phyloP scores from a whole-genome alignment of 2,113 vertebrate species.

The Xerus inauris region DNA sequence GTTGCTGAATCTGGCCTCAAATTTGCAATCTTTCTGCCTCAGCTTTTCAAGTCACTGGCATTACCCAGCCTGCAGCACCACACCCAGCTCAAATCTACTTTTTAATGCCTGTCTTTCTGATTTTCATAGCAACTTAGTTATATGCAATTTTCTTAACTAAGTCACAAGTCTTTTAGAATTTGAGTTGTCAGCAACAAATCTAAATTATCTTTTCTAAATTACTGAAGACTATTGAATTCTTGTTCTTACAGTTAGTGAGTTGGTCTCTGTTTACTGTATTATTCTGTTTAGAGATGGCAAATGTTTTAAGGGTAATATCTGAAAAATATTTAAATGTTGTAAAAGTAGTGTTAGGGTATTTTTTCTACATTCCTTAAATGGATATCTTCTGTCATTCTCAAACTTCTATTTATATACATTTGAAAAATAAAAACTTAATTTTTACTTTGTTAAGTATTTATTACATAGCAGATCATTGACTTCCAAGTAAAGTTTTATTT shows the following conservation, averaged over 20 bases:
- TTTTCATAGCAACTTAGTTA: not conserved
- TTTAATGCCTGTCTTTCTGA: constrained; percentile 5
- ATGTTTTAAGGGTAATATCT: not conserved
- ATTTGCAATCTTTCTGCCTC: no score
- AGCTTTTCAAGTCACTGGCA: no score
- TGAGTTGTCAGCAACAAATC: not conserved
- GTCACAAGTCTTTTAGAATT: not conserved
- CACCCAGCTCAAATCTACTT: not conserved
- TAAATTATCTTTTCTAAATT: constrained; percentile 1
- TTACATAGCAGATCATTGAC: constrained; percentile 9
- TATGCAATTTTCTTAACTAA: not conserved
- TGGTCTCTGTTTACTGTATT: not conserved
- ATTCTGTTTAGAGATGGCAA: not conserved
- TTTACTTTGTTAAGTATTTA: constrained; percentile 21
- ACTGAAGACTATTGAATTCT: not conserved
- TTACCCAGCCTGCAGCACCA: no score
- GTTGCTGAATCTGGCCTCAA: no score
- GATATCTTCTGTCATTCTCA: not conserved
- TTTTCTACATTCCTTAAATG: constrained; percentile 23
- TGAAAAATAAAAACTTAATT: constrained; percentile 20
- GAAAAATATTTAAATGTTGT: not conserved
- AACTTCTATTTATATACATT: constrained; percentile 30
- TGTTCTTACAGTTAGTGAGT: not conserved
- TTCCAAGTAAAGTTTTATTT: constrained; percentile 43
- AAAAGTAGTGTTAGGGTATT: not conserved